A percentile compares a stretch with the other conserved stretches of the same genome.
These are phyloP conservation scores for Eupsittula cactorum DNA, from an alignment of 2,113 vertebrate genomes.

Conservation along the genomic window DNA sequence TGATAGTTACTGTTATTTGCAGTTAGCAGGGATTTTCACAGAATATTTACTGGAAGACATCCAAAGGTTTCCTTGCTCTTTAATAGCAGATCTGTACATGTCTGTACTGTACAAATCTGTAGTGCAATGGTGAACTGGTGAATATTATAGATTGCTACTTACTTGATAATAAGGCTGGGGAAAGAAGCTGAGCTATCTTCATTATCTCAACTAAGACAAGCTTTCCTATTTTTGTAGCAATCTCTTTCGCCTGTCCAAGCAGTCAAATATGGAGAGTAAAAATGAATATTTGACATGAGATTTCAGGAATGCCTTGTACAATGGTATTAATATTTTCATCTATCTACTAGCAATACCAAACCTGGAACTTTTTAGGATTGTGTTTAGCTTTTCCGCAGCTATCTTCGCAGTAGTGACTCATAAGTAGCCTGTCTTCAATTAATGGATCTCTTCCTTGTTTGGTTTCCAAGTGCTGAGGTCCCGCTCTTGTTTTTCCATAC, in stretches of 20 bases:
- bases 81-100: neutral
- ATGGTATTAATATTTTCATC: neutral
- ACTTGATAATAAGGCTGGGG: neutral
- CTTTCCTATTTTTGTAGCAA: neutral
- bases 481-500: neutral
- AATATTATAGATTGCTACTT: neutral
- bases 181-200: neutral
- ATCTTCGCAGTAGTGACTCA: neutral
- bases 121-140: neutral
- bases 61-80: neutral
- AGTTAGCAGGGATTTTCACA: neutral
- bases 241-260: neutral
- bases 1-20: neutral
- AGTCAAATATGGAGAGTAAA: neutral
- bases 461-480: neutral
- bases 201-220: neutral
- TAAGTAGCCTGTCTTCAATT: neutral
- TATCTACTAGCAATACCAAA: neutral
- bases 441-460: neutral
- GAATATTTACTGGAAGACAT: slow-evolving; percentile 16
- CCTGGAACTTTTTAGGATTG: neutral
- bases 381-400: neutral
- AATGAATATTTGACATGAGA: neutral
- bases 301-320: neutral
- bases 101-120: neutral